A percentile compares a stretch with the other conserved stretches of the same genome.
These are phyloP conservation scores for Pseudotriccus pelzelni DNA, from an alignment of 2,797 vertebrate genomes.

Conservation along the genomic window DNA sequence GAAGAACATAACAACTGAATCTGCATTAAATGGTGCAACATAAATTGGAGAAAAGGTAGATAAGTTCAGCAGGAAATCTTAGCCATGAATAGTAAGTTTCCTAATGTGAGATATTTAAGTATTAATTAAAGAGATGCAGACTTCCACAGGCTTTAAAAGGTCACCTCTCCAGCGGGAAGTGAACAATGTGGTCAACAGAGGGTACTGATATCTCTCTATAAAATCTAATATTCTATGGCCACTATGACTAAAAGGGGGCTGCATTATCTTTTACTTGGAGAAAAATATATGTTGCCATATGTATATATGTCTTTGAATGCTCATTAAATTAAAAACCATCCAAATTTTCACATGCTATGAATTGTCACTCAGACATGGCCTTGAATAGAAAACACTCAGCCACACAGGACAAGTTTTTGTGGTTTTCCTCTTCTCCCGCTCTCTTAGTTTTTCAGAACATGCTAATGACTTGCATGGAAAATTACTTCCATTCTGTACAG, in stretches of 20 bases:
- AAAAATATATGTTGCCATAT: not conserved
- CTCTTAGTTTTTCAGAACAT: not conserved
- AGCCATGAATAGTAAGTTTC: not conserved
- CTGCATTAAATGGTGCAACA: slow-evolving; percentile 11
- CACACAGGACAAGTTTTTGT: not conserved
- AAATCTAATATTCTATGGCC: accelerated
- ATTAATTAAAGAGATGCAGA: not conserved
- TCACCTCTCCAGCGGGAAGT: not conserved
- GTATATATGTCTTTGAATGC: not conserved
- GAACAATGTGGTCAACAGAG: not conserved
- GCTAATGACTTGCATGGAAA: not conserved
- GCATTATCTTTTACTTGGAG: not conserved
- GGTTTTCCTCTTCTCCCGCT: not conserved
- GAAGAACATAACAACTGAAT: not conserved
- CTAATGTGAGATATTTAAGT: not conserved
- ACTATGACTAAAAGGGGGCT: not conserved
- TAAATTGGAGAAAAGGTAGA: not conserved
- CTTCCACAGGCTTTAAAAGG: not conserved
- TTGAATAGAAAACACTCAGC: not conserved
- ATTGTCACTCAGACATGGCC: not conserved
- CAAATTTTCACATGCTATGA: not conserved
- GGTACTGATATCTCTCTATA: not conserved
- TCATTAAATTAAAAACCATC: not conserved
- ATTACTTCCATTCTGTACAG: not conserved
- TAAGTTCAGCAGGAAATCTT: slow-evolving; percentile 17